Base-by-base conservation (phyloP, 2,797 vertebrate species). In the Aldrovandia affinis region DNA sequence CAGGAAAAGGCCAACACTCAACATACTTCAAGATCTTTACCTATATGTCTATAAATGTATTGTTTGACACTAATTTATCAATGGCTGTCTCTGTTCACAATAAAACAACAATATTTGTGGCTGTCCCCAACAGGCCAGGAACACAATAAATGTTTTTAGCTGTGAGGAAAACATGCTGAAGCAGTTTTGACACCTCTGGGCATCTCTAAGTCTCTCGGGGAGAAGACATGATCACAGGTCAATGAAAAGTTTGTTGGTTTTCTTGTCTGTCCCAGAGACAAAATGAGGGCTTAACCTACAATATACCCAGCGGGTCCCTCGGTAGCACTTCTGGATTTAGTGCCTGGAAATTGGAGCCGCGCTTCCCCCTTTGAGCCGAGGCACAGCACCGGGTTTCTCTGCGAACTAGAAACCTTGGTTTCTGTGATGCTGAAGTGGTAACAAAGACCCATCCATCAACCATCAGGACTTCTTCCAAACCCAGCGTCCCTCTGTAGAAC, bases 221-320 rank as follows among this genome's bases (percentile, higher is more conserved):
- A 87, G 89, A 86, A 88, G 75, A 75, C 85, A 93, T 86, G 89
- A 95, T 93, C 93, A 94, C 94, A 94, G 92, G 96, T 96, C 96
- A 96, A 93, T 92, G 92, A 92, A 92, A 94, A 87, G 88, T 92
- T 92, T 94, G 95, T 93, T 92, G 91, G 93, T 93, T 95, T 94
- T 93, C 91, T 91, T 93, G 92, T 92, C 81, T 88, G 91, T 94
- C 94, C 92, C 88, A 36, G 90, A 92, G 94, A 96, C 95, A 96
- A 95, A 96, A 96, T 95, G 93, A 96, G 95, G 95, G 93, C 93
- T 96, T 96, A 96, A 96, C 95, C 95, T 96, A 93, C 95, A 95
- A 96, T 96, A 95, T 96, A 91, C 84, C 92, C 89, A 94, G 95
- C 91, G 91, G 89, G 89, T 95, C 95, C 93, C 87, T 50, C 59